Evolutionary conservation across 2,797 vertebrate genomes (phyloP).

Genomic region (Enteromius mattozi): DNA sequence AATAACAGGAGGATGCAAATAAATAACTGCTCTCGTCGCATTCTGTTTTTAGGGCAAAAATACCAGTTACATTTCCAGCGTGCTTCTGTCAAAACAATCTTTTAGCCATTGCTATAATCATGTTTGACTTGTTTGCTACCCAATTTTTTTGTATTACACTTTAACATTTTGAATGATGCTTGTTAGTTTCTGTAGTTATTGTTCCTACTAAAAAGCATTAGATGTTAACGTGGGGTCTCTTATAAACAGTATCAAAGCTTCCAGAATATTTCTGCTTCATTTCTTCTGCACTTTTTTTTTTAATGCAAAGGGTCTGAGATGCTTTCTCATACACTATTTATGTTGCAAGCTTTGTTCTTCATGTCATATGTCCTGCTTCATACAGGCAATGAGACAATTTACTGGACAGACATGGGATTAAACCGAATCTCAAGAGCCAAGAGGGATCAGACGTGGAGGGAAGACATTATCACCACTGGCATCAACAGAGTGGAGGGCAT

Average conservation of each 20-base stretch:
- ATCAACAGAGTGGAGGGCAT: conserved; percentile 97
- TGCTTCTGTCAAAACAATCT: conserved; percentile 42
- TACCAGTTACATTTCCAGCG: conserved; percentile 11
- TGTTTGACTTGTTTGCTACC: conserved; percentile 15
- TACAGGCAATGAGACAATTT: conserved; percentile 94
- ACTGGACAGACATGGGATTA: conserved; percentile 99
- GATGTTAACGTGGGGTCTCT: neutral
- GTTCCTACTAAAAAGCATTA: neutral
- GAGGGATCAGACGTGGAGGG: conserved; percentile 97
- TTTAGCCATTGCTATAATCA: conserved; percentile 36
- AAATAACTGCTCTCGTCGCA: conserved; percentile 58
- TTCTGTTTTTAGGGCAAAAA: conserved; percentile 34
- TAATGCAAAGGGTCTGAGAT: neutral
- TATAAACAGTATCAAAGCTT: neutral
- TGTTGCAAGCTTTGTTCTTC: neutral
- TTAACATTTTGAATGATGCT: neutral
- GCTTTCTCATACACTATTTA: neutral
- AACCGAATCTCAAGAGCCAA: conserved; percentile 95
- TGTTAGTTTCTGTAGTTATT: neutral
- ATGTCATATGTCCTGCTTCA: conserved; percentile 47
- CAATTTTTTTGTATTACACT: neutral
- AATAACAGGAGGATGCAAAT: conserved; percentile 67
- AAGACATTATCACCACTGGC: conserved; percentile 94
- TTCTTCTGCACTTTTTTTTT: neutral
- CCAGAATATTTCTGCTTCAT: neutral